Evolutionary conservation across 2,113 vertebrate species (phyloP).

Genomic region (Dipodomys spectabilis): DNA sequence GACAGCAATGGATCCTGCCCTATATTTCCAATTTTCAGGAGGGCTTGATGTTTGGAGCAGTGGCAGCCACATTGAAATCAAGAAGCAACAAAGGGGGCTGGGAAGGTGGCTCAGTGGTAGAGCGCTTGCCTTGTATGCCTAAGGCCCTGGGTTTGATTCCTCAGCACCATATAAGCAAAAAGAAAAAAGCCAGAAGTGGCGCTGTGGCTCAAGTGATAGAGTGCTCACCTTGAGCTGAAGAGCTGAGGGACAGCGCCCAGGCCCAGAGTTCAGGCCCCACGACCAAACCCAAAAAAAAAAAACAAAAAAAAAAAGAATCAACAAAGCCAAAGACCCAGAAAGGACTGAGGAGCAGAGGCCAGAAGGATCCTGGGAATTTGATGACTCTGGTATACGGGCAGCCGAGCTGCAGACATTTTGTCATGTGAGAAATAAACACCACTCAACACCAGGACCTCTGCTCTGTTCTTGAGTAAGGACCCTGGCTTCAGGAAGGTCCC

Average conservation of each 20-base stretch:
- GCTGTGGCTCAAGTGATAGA: too few species aligned
- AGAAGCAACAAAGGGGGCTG: background rate
- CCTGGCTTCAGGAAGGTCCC: background rate
- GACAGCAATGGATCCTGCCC: background rate
- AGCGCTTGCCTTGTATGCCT: too few species aligned
- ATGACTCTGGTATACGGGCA: background rate
- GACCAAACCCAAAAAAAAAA: too few species aligned
- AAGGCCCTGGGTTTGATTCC: too few species aligned
- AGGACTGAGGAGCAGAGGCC: background rate
- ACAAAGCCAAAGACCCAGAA: background rate
- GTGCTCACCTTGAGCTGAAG: too few species aligned
- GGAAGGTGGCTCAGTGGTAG: too few species aligned
- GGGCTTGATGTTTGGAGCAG: background rate
- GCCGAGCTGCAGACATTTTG: background rate
- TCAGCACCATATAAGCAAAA: too few species aligned
- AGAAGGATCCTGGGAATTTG: background rate
- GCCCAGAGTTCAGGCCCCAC: too few species aligned
- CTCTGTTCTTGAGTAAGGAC: too few species aligned
- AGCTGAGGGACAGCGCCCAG: too few species aligned
- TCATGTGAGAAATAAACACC: background rate
- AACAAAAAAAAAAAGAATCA: background rate
- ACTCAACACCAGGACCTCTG: background rate
- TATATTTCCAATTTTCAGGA: background rate
- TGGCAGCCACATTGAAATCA: constrained; percentile 27
- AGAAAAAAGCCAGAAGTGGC: too few species aligned